A percentile compares a stretch with the other conserved stretches of the same genome.
phyloP scores from a whole-genome alignment of 2,888 invertebrate species.

The Trachelus iudaicus region DNA sequence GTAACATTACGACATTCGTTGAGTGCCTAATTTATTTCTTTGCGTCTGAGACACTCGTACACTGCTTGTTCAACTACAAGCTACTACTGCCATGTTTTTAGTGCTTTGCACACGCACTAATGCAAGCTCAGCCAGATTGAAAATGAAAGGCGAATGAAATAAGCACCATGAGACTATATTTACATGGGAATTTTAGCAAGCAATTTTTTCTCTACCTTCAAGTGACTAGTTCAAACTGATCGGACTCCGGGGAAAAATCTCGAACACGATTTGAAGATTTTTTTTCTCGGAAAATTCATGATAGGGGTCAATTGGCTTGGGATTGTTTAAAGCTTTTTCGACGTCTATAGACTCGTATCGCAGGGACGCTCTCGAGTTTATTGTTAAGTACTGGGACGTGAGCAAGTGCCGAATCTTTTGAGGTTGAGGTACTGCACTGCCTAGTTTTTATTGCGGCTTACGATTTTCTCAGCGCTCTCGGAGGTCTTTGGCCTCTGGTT shows the following conservation, averaged over 20 bases:
- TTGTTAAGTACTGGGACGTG: not conserved
- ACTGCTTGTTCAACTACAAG: not conserved
- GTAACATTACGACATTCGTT: not conserved
- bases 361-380: not conserved
- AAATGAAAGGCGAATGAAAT: not conserved
- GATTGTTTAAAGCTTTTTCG: not conserved
- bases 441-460: not conserved
- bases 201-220: not conserved
- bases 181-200: not conserved
- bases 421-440: not conserved
- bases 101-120: not conserved
- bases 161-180: not conserved
- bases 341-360: not conserved
- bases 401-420: not conserved
- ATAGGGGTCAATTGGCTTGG: not conserved
- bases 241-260: not conserved
- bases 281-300: not conserved
- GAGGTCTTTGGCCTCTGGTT: slow-evolving; percentile 46
- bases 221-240: not conserved
- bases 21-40: not conserved
- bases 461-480: not conserved
- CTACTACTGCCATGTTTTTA: not conserved
- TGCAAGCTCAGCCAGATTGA: not conserved
- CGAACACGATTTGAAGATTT: not conserved
- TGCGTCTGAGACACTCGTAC: not conserved